Evolutionary conservation across 2,113 vertebrate genomes (phyloP).

Genomic region (Micronycteris hirsuta): DNA sequence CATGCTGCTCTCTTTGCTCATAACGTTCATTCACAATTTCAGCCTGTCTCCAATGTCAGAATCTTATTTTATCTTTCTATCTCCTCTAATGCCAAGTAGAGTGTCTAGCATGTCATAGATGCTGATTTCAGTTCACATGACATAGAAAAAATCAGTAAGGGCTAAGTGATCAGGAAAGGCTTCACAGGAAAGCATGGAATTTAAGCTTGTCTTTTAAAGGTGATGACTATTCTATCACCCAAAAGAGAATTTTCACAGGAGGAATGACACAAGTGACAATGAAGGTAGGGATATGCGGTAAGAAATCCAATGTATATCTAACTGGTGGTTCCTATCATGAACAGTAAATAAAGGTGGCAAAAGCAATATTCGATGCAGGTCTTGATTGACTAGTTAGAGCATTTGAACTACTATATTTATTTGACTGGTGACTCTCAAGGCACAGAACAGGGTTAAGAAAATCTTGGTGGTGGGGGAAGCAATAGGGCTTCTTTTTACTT

Average conservation of each 20-base stretch:
- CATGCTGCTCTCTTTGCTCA: not conserved
- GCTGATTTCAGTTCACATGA: conserved; percentile 12
- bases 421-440: not conserved
- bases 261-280: not conserved
- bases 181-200: not conserved
- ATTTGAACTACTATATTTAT: not conserved
- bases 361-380: not conserved
- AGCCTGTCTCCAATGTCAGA: conserved; percentile 4
- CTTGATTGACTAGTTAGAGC: not conserved
- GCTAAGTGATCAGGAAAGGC: conserved; percentile 15
- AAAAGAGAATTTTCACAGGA: conserved; percentile 25
- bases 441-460: not conserved
- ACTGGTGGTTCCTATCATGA: not conserved
- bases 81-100: not conserved
- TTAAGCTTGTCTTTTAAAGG: conserved; percentile 45
- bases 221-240: not conserved
- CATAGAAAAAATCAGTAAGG: conserved; percentile 16
- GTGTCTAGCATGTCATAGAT: conserved; percentile 28
- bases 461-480: not conserved
- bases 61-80: conserved; percentile 6
- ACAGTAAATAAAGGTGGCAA: not conserved
- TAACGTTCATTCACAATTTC: not conserved
- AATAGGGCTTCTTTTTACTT: not conserved
- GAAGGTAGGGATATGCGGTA: not conserved
- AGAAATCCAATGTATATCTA: conserved; percentile 9